Conservation (phyloP, 2,888 invertebrate genomes). For the Strigamia maritima region DNA sequence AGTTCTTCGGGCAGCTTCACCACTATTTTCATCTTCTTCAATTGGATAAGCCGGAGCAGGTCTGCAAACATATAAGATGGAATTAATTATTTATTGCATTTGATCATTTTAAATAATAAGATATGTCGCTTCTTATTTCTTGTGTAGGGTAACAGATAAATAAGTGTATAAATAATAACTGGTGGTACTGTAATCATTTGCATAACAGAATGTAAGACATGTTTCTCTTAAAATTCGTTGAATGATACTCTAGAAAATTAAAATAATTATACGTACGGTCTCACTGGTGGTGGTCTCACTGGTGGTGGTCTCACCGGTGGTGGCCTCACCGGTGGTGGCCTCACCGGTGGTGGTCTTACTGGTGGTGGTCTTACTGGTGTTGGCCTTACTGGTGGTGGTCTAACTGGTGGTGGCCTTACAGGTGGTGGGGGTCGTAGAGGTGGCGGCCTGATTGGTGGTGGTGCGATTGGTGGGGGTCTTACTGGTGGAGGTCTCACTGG, state of each 20-base stretch:
- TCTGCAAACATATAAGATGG: neutral
- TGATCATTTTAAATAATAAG: no score
- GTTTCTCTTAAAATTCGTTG: no score
- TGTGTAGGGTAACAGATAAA: no score
- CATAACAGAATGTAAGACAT: no score
- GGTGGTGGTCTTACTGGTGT: neutral
- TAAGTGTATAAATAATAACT: no score
- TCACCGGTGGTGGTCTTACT: neutral
- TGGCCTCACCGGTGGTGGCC: neutral
- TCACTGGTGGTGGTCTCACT: neutral
- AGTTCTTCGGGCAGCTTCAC: neutral
- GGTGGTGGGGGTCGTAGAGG: neutral
- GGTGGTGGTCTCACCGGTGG: neutral
- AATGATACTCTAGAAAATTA: no score
- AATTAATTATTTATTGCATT: no score
- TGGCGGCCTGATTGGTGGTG: neutral
- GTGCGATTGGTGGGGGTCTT: neutral
- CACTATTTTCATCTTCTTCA: neutral
- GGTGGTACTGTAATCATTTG: no score
- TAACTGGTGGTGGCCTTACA: neutral
- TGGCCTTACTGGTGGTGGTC: neutral
- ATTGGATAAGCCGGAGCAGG: neutral
- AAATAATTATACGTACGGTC: neutral
- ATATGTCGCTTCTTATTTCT: no score
- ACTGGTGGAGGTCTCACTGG: neutral